Percentiles rank a stretch among this genome's conserved stretches.
Evolutionary conservation across 2,888 invertebrate species (phyloP).

Genomic region (Julus scanicus): DNA sequence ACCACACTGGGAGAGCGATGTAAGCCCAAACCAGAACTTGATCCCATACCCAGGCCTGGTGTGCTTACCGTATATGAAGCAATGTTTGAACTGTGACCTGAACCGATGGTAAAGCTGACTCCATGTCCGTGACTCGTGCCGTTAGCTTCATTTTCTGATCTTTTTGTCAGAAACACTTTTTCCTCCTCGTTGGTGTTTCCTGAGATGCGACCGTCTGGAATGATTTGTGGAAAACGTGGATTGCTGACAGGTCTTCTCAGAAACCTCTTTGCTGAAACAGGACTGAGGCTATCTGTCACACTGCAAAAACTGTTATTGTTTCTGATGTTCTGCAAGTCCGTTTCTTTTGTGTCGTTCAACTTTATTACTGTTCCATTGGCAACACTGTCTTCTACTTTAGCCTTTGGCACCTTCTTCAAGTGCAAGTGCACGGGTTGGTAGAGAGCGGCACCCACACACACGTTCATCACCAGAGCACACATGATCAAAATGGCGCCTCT

Average conservation of each 20-base stretch:
- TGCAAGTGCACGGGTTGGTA: slow-evolving; percentile 59
- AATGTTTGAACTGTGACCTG: neutral
- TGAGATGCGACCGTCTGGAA: slow-evolving; percentile 41
- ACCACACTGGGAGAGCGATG: slow-evolving; percentile 67
- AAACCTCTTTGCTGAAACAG: slow-evolving; percentile 18
- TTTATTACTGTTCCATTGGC: neutral
- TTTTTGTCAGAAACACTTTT: neutral
- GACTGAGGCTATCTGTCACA: slow-evolving; percentile 47
- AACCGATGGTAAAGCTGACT: slow-evolving; percentile 42
- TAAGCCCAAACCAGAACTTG: slow-evolving; percentile 45
- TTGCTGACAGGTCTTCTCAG: slow-evolving; percentile 53
- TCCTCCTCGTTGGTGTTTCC: slow-evolving; percentile 22
- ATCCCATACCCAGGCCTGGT: slow-evolving; percentile 53
- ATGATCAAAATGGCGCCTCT: slow-evolving; percentile 67
- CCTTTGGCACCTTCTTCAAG: slow-evolving; percentile 67
- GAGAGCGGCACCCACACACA: slow-evolving; percentile 58
- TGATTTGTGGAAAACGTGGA: slow-evolving; percentile 51
- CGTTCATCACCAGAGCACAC: slow-evolving; percentile 58
- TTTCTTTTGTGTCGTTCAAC: neutral
- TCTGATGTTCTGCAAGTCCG: slow-evolving; percentile 14
- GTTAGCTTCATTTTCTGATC: neutral
- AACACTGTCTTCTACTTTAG: too few relatives aligned
- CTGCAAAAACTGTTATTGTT: slow-evolving; percentile 54
- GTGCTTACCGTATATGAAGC: slow-evolving; percentile 35
- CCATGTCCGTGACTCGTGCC: neutral